Base-by-base conservation (phyloP, 2,797 vertebrate genomes). In the Buphagus erythrorhynchus region DNA sequence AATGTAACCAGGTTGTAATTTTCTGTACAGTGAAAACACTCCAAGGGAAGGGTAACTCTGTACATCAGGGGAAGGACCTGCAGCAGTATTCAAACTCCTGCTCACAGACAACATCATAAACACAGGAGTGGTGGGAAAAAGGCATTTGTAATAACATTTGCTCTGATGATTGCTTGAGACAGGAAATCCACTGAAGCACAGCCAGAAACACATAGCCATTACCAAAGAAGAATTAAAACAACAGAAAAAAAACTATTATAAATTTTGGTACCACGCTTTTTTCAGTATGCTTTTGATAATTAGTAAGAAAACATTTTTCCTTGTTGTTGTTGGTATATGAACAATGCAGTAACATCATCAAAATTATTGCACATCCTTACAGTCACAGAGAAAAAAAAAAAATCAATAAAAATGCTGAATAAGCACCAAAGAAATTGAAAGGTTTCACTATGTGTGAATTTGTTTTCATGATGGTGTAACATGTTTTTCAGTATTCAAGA, bases 361-460 rank as follows among this genome's bases (percentile, higher is more conserved):
- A 52, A 80, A 68, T 42, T 52, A 89, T 2, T 76, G 51, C 8
- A 40, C 36, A 59, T 68, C 14, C 13, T 16, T 57, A 46, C 18
- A 75, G n/a, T 11, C 3, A 2, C 13, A 88, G 43, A 75, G 88
- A 48, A 66, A 74, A 89, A 54, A 58, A 74, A 89, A 51, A 58
- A 80, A 57, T 36, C 31, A 36, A 51, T 21, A 48, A 20, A 77
- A 91, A 81, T 9, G 20, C 20, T 40, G 42, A 72, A 81, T 71
- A 66, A 78, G 84, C 62, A 91, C 45, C 36, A 89, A 75, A 78
- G 85, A 81, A 25, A 24, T 67, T 59, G 63, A 80, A 48, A 91
- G 54, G 55, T 63, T 92, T 92, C 43, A 85, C n/a, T 54, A 8
- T 4, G 29, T 51, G 20, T 3, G 5, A 87, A 74, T 65, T 90